A percentile compares a stretch with the other conserved stretches of the same genome.
phyloP scores from a whole-genome alignment of 2,888 invertebrate genomes.

The Drosophila neotestacea region DNA sequence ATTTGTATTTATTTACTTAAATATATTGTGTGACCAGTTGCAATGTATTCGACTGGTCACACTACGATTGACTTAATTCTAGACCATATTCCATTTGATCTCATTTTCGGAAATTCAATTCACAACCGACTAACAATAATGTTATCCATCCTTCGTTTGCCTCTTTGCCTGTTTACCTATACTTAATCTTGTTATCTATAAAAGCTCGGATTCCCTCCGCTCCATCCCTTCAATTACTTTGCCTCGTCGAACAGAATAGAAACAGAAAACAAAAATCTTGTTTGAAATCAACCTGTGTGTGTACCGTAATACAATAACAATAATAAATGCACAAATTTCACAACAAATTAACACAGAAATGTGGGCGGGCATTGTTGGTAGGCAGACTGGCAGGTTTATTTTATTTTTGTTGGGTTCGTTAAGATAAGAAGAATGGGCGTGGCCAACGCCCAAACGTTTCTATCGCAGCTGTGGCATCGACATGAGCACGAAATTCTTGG shows the following conservation, averaged over 20 bases:
- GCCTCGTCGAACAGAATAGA: conserved; percentile 1
- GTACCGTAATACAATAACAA: conserved; percentile 27
- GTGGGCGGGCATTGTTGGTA: conserved; percentile 40
- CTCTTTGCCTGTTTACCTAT: conserved; percentile 27
- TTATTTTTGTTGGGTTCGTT: not conserved
- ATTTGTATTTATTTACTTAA: not conserved
- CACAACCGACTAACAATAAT: not conserved
- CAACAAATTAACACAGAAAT: conserved; percentile 62
- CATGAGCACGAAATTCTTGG: conserved; percentile 31
- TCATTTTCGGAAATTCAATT: not conserved
- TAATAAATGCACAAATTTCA: conserved; percentile 63
- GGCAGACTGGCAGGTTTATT: conserved; percentile 1
- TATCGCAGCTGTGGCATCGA: conserved; percentile 52
- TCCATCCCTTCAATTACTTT: not conserved
- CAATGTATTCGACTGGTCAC: conserved; percentile 12
- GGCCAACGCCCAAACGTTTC: conserved; percentile 34
- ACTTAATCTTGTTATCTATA: conserved; percentile 45
- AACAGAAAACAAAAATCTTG: conserved; percentile 17
- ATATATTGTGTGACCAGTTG: conserved; percentile 1
- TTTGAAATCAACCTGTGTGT: conserved; percentile 7
- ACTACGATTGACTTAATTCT: conserved; percentile 1
- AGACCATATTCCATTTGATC: not conserved
- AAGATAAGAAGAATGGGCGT: conserved; percentile 36
- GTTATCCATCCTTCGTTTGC: not conserved
- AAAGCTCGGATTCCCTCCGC: conserved; percentile 3